Evolutionary conservation across 2,888 invertebrate species (phyloP).

Genomic region (Steinernema carpocapsae): DNA sequence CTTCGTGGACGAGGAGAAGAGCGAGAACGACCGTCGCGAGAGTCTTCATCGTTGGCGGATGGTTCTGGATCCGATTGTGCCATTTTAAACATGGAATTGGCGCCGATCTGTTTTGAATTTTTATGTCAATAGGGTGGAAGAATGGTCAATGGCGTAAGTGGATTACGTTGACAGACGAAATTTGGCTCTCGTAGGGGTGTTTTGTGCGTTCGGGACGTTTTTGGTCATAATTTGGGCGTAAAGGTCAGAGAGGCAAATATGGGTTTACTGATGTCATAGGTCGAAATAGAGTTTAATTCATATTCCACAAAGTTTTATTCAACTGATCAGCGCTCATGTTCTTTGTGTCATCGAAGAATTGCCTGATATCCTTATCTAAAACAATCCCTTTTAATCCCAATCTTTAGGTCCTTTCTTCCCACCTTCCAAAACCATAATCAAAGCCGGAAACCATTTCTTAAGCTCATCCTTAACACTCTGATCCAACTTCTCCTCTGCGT

Average conservation of each 20-base stretch:
- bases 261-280: too few relatives aligned
- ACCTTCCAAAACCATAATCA: background rate
- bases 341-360: background rate
- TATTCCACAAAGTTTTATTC: background rate
- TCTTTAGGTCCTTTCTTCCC: background rate
- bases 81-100: background rate
- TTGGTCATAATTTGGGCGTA: too few relatives aligned
- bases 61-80: background rate
- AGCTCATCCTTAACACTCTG: background rate
- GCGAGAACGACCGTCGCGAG: background rate
- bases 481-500: background rate
- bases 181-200: too few relatives aligned
- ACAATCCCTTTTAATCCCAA: background rate
- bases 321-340: background rate
- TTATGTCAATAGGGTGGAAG: too few relatives aligned
- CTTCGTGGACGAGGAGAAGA: conserved; percentile 7
- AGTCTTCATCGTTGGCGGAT: background rate
- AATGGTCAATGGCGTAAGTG: too few relatives aligned
- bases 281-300: too few relatives aligned
- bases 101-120: background rate
- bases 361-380: background rate
- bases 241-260: too few relatives aligned
- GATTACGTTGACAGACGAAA: too few relatives aligned
- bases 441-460: background rate
- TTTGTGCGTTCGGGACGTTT: too few relatives aligned